A percentile compares a stretch with the other conserved stretches of the same genome.
Evolutionary conservation across 2,888 invertebrate species (phyloP).

Genomic region (Dione juno): DNA sequence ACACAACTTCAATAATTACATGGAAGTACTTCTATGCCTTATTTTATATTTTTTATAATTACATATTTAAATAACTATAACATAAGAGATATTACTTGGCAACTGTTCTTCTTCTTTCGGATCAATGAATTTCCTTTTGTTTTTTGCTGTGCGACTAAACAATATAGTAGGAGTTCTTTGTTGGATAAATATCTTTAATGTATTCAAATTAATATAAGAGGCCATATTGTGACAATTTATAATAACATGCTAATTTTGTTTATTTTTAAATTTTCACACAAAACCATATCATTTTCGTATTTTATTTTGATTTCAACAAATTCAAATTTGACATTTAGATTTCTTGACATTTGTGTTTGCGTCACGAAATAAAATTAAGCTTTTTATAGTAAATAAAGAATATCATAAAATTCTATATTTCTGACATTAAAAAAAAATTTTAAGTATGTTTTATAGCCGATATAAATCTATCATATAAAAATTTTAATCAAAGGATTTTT

Average conservation of each 20-base stretch:
- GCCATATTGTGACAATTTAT: background rate
- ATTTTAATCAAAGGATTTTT: too few species aligned
- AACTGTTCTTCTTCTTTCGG: slow-evolving; percentile 75
- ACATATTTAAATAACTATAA: background rate
- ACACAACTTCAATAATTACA: background rate
- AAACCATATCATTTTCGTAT: background rate
- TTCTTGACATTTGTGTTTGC: background rate
- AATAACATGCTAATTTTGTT: background rate
- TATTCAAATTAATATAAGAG: slow-evolving; percentile 56
- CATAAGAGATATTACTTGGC: slow-evolving; percentile 65
- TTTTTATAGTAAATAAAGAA: too few species aligned
- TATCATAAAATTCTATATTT: too few species aligned
- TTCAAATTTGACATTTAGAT: slow-evolving; percentile 14
- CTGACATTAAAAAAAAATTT: too few species aligned
- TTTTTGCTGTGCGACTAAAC: slow-evolving; percentile 61
- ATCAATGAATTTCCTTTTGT: slow-evolving; percentile 80
- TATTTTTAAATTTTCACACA: background rate
- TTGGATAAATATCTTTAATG: slow-evolving; percentile 53
- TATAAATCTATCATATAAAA: too few species aligned
- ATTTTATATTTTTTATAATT: background rate
- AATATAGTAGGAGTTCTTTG: slow-evolving; percentile 49
- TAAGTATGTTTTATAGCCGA: too few species aligned
- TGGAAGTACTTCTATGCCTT: background rate
- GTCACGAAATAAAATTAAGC: background rate
- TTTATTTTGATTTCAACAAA: slow-evolving; percentile 7